phyloP scores from a whole-genome alignment of 2,113 vertebrate species.

The Rhynchopsitta pachyrhyncha region DNA sequence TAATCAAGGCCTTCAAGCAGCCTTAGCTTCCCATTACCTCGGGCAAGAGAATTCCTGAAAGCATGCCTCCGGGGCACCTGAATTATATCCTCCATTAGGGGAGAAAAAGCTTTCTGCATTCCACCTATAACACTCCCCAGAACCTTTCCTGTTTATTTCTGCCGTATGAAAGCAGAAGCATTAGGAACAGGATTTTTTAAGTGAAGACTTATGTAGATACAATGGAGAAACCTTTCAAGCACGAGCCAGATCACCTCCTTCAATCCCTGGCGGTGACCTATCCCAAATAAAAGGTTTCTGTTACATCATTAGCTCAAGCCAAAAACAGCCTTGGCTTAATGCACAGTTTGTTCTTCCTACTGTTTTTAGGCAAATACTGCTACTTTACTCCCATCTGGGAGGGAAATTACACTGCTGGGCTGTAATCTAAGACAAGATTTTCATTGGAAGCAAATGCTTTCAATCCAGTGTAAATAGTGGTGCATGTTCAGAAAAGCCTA shows the following conservation, averaged over 20 bases:
- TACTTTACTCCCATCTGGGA: constrained; percentile 87
- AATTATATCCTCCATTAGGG: constrained; percentile 99
- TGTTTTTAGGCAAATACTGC: constrained; percentile 94
- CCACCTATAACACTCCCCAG: constrained; percentile 90
- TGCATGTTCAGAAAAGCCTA: constrained; percentile 98
- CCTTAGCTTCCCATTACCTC: constrained; percentile 98
- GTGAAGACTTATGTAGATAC: constrained; percentile 91
- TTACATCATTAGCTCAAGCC: constrained; percentile 96
- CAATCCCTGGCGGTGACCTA: constrained; percentile 83
- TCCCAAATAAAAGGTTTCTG: constrained; percentile 87
- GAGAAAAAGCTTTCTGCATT: constrained; percentile 91
- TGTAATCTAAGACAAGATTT: constrained; percentile 99
- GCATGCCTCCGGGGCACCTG: constrained; percentile 98
- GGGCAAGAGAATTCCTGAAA: constrained; percentile 99
- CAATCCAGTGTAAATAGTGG: constrained; percentile 98
- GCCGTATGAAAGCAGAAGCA: constrained; percentile 84
- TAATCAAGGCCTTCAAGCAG: constrained; percentile 98
- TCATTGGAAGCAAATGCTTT: constrained; percentile 99
- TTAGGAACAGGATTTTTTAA: constrained; percentile 87
- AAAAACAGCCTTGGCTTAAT: constrained; percentile 89
- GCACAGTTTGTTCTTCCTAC: constrained; percentile 94
- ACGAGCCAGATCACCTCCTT: constrained; percentile 79
- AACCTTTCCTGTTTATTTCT: constrained; percentile 87
- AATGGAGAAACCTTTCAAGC: constrained; percentile 85
- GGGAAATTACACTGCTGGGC: constrained; percentile 87